Evolutionary conservation across 2,113 vertebrate species (phyloP), one percentile per base, ranked within the genome.

Genomic region (Corythaeola cristata): DNA sequence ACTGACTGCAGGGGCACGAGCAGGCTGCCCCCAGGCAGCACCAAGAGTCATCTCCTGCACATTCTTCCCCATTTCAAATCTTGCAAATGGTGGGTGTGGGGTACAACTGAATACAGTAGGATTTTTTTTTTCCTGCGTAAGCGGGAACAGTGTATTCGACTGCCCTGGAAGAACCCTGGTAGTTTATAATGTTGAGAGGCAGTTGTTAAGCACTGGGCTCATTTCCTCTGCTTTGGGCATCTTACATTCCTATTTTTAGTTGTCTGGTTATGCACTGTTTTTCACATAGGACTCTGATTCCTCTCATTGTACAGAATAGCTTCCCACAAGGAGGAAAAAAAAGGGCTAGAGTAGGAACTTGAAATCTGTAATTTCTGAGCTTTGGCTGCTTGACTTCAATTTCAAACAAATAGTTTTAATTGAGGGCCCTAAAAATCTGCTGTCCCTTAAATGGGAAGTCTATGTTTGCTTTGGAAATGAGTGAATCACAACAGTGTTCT

Each of bases 341-440:
- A 69, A 69, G 8, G 32, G 22, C 59, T 83, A 58, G 74, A 82
- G 63, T 21, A 91, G 6, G n/a, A 96, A 91, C 22, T 45, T 50
- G 20, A 62, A 89, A 91, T 88, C 90, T 95, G 41, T 84, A 71
- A 92, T 96, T 96, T 94, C 76, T 84, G 77, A 64, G 35, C 23
- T 85, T 89, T 92, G 68, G 26, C 73, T 89, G 18, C 89, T 89
- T 84, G 60, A 75, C 89, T 95, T 90, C 53, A 71, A 35, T 87
- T 96, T 86, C 64, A 89, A 93, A 47, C 15, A 63, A 74, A 39
- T 67, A 75, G 45, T 76, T 96, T 82, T 89, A 85, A 75, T 78
- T 87, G 80, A 91, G 21, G 35, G 39, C 35, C 62, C 85, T 76
- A 79, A 85, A 91, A 93, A 76, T 89, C 81, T 82, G 74, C 74